A percentile compares a stretch with the other conserved stretches of the same genome.
Conservation (phyloP, 2,888 invertebrate genomes). For the Lymantria dispar region DNA sequence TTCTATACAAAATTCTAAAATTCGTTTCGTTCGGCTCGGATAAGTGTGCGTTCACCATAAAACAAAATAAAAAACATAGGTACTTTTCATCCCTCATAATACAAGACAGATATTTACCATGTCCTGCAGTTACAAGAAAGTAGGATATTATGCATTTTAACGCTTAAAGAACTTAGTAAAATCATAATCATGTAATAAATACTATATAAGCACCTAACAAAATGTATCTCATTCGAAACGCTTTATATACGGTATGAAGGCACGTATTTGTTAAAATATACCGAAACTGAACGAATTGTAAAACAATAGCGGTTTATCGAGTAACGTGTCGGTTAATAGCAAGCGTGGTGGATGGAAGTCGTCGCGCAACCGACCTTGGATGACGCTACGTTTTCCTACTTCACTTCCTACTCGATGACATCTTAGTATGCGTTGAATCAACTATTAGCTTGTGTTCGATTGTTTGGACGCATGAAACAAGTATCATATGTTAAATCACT, state of each 20-base stretch:
- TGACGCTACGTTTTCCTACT: constrained; percentile 78
- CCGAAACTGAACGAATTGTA: constrained; percentile 57
- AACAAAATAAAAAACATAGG: too few relatives aligned
- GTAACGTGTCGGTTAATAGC: constrained; percentile 48
- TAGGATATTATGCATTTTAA: too few relatives aligned
- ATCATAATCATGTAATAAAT: background rate
- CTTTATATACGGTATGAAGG: background rate
- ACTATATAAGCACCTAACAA: background rate
- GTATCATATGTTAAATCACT: too few relatives aligned
- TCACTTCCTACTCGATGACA: constrained; percentile 76
- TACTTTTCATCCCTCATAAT: too few relatives aligned
- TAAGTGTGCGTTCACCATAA: too few relatives aligned
- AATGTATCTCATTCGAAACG: background rate
- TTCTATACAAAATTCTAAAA: too few relatives aligned
- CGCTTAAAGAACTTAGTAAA: too few relatives aligned
- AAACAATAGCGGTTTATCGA: constrained; percentile 58
- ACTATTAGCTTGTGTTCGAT: constrained; percentile 1
- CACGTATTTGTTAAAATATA: constrained; percentile 34
- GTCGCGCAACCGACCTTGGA: constrained; percentile 67
- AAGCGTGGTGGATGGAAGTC: constrained; percentile 56
- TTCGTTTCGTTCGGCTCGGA: too few relatives aligned
- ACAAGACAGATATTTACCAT: too few relatives aligned
- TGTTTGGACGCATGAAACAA: background rate
- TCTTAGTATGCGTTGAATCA: constrained; percentile 56
- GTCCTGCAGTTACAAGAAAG: too few relatives aligned